Percentiles rank a stretch among this genome's conserved stretches.
Evolutionary conservation across 2,113 vertebrate genomes (phyloP).

Genomic region (Zosterops lateralis): DNA sequence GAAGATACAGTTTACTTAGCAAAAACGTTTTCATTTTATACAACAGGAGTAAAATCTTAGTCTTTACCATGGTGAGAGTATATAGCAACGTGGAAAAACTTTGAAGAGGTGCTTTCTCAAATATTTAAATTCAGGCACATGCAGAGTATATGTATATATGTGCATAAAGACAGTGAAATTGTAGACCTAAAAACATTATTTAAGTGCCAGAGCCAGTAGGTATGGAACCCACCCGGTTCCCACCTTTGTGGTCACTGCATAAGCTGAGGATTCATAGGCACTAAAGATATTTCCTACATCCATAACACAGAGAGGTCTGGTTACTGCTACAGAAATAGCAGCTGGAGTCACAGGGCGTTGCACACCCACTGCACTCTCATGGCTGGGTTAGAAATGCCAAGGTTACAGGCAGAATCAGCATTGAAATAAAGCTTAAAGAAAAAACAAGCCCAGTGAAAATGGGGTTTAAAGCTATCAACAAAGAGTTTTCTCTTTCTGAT

Average conservation of each 20-base stretch:
- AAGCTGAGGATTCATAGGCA: background rate
- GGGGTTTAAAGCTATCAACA: background rate
- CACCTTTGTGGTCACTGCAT: background rate
- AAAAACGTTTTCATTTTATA: background rate
- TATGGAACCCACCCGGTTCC: background rate
- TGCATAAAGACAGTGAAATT: background rate
- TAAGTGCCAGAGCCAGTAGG: background rate
- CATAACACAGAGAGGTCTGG: background rate
- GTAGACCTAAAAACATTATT: background rate
- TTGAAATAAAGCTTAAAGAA: background rate
- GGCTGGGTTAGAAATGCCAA: background rate
- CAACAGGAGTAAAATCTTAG: background rate
- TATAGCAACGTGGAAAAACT: background rate
- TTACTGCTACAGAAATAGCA: background rate
- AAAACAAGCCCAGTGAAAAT: background rate
- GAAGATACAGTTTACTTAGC: background rate
- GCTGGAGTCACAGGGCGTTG: background rate
- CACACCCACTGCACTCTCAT: background rate
- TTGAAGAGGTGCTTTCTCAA: background rate
- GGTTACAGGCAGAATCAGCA: background rate
- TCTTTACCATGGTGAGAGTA: rapidly evolving
- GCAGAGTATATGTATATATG: rapidly evolving
- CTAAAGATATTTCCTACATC: background rate
- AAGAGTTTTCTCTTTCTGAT: background rate
- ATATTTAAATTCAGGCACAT: background rate